These are phyloP conservation scores for Leistus spinibarbis DNA, from an alignment of 2,888 invertebrate species.

Conservation along the genomic window DNA sequence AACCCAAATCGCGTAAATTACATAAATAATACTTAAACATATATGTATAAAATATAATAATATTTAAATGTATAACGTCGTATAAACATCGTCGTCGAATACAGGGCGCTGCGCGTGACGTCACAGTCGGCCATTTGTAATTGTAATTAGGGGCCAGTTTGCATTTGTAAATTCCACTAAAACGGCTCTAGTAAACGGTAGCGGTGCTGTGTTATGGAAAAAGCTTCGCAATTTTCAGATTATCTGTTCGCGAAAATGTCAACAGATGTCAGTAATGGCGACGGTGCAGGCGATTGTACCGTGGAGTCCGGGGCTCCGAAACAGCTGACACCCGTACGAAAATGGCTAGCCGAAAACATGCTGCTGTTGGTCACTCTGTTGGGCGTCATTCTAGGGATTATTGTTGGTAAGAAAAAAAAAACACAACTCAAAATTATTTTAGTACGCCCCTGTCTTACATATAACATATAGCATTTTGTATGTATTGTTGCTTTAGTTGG, in stretches of 20 bases:
- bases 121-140: neutral
- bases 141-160: neutral
- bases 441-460: too few relatives aligned
- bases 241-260: constrained; percentile 83
- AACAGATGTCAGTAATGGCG: constrained; percentile 61
- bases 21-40: neutral
- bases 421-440: too few relatives aligned
- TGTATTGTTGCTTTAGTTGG: neutral
- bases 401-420: constrained; percentile 76
- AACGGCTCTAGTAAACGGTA: constrained; percentile 24
- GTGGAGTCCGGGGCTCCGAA: constrained; percentile 59
- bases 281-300: constrained; percentile 58
- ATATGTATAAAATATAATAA: neutral
- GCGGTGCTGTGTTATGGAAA: constrained; percentile 34
- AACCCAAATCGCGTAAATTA: neutral
- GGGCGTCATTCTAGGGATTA: constrained; percentile 78
- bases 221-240: constrained; percentile 66
- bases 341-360: constrained; percentile 76
- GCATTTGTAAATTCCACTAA: constrained; percentile 7
- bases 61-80: neutral
- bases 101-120: neutral
- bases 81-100: neutral
- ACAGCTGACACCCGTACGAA: constrained; percentile 69
- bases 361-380: constrained; percentile 79
- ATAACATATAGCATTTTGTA: neutral